Evolutionary conservation across 2,888 invertebrate species (phyloP), one percentile per base, ranked within the genome.

Genomic region (Dasypolia templi): DNA sequence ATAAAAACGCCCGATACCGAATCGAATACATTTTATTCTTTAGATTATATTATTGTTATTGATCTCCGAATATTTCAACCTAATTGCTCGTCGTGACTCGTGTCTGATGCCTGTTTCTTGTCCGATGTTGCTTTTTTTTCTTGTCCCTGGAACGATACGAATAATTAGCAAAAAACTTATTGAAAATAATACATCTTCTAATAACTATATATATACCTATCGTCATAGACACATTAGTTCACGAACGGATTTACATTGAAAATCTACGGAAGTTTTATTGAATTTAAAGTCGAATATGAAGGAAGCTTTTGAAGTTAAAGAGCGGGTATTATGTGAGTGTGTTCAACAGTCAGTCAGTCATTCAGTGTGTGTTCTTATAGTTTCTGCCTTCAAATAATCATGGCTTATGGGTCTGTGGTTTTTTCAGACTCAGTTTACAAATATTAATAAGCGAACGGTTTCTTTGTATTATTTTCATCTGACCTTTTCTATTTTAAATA

Each of bases 141-240:
- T 19, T 68, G 77, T 35, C 76, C 84, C 86, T 86, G 86, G 62
- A 86, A 86, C 17, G 7, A 75, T 26, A 84, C 29, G 6, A 53
- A 35, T n/a, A 59, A 79, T 35, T n/a, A 35, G 26, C 42, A 58
- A 73, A 80, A 77, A 80, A 71, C 26, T 64, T 53, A 68, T 74
- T 71, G 32, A 61, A 77, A 77, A 64, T 51, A 72, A 79, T n/a
- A 72, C 9, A 29, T 12, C 17, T 22, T 42, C n/a, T 55, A 55
- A 19, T 44, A 35, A 44, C 17, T 55, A 44, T 12, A 6, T n/a
- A 58, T 46, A 32, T 49, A 32, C 22, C 17, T 35, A 39, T 4
- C 4, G 12, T 71, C 12, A 35, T 58, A 44, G 17, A 44, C 7
- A 44, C 17, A 35, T 53, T 42, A 22, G 22, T 26, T 62, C 12